Base-by-base conservation (phyloP, 2,888 invertebrate genomes). In the Stenolophus ochropezus region DNA sequence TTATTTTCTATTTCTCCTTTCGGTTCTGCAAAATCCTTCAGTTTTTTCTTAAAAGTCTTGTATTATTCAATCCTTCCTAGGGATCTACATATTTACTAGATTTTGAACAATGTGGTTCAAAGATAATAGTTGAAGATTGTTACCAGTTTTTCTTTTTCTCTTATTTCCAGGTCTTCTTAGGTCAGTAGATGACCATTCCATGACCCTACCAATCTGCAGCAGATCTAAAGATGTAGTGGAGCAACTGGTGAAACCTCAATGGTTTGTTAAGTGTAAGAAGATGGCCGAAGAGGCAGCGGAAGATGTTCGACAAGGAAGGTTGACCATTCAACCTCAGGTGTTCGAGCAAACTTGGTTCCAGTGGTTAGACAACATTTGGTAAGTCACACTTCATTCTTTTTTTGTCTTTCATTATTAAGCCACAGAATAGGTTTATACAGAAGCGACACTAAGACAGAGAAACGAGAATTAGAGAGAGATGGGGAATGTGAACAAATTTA, bases 171-270 rank as follows among this genome's bases (percentile, higher is more conserved):
- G 75, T 21, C 51, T 81, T 18, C 83, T 88, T 8, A 86, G 88
- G 76, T 87, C 86, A 2, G 84, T 82, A 21, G 93, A 94, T 83
- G 96, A 97, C 81, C 96, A 99, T 90, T 94, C 96, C 1, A 99
- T 99, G 99, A 95, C 97, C 78, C 96, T 99, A 27, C 99, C 99
- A 0, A 93, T 98, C 82, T 97, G 97, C 90, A 97, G 97, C 88
- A 93, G 99, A 49, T 98, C 98, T 0, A 98, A 98, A 89, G 99
- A 99, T 89, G 94, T 99, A 0, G 96, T 99, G 14, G 99, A 99
- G 87, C 98, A 98, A 0, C 91, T 99, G 87, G 92, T 98, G 33
- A 98, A 97, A 87, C 97, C 98, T 0, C 99, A 99, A 89, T 99
- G 99, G 99, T 98, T 98, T 89, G 93, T 99, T 14, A 95, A 94